Conservation (phyloP, 2,888 invertebrate genomes). For the Lasioglossum calceatum region DNA sequence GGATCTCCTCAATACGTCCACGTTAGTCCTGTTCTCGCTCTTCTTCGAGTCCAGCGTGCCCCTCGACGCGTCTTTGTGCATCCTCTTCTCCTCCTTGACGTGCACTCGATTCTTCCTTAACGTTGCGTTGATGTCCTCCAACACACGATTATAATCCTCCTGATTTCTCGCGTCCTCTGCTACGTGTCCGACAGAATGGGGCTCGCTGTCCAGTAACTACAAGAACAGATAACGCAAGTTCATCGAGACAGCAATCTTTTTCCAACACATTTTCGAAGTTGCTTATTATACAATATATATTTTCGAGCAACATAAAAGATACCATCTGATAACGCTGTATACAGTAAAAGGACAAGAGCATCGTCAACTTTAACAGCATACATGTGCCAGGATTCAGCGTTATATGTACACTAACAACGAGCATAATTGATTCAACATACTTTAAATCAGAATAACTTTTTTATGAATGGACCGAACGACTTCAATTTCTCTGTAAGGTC, state of each 20-base stretch:
- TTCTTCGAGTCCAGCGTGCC: slow-evolving; percentile 71
- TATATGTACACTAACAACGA: too few relatives aligned
- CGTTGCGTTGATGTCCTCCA: slow-evolving; percentile 77
- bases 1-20: slow-evolving; percentile 67
- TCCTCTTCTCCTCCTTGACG: slow-evolving; percentile 70
- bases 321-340: neutral
- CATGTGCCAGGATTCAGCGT: too few relatives aligned
- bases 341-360: neutral
- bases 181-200: neutral
- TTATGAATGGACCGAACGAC: too few relatives aligned
- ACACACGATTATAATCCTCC: slow-evolving; percentile 75
- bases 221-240: neutral
- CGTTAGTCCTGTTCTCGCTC: slow-evolving; percentile 70
- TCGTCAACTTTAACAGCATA: neutral
- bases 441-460: too few relatives aligned
- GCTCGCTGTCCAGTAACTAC: slow-evolving; percentile 47
- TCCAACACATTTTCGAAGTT: too few relatives aligned
- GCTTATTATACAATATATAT: too few relatives aligned
- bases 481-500: too few relatives aligned
- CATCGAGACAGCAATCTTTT: neutral
- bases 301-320: neutral
- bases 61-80: slow-evolving; percentile 71
- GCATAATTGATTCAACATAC: too few relatives aligned
- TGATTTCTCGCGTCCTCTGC: slow-evolving; percentile 68
- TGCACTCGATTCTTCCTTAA: slow-evolving; percentile 69